These are phyloP conservation scores for Aegithalos caudatus DNA, from an alignment of 2,113 vertebrate genomes.

Conservation along the genomic window DNA sequence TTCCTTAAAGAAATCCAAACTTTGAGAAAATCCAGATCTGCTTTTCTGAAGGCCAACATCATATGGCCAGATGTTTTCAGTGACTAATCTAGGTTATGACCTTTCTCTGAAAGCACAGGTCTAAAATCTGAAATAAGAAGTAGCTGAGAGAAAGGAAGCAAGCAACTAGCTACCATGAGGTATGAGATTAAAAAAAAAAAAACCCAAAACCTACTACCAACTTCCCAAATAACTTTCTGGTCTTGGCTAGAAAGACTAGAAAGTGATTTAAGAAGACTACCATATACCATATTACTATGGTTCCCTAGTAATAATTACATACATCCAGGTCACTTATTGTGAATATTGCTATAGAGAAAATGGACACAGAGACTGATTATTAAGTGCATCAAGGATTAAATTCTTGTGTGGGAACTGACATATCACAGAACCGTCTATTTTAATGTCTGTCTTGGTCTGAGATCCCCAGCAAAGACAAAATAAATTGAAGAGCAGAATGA, in stretches of 20 bases:
- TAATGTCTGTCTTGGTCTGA: neutral
- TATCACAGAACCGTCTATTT: neutral
- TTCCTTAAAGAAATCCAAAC: neutral
- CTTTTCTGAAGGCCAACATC: neutral
- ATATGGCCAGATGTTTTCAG: neutral
- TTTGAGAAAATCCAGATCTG: neutral
- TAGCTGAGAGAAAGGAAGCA: neutral
- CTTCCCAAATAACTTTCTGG: neutral
- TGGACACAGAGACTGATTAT: neutral
- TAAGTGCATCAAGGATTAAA: neutral
- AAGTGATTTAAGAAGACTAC: neutral
- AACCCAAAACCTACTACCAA: too few species aligned
- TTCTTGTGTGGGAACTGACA: neutral
- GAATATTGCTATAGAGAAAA: neutral
- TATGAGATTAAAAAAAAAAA: neutral
- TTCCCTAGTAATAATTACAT: neutral
- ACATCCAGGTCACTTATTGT: neutral
- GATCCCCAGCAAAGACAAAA: neutral
- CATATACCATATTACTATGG: neutral
- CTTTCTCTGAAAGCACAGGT: neutral
- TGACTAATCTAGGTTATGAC: neutral
- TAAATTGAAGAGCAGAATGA: neutral
- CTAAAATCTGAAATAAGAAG: neutral
- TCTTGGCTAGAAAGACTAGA: neutral
- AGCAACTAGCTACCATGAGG: neutral